Conservation (phyloP, 2,113 vertebrate species). For the Mionectes macconnelli region DNA sequence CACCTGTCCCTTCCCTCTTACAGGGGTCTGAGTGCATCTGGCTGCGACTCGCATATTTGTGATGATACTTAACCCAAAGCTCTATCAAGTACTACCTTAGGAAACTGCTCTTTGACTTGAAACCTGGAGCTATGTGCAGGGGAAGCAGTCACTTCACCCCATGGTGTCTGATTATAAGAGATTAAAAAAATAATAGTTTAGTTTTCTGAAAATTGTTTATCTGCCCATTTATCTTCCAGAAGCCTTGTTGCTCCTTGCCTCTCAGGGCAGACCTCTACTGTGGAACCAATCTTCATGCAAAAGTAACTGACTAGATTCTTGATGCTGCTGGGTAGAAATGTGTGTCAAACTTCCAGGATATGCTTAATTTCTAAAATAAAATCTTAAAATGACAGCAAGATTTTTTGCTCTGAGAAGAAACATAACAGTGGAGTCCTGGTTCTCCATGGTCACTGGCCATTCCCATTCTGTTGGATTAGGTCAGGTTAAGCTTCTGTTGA, state of each 20-base stretch:
- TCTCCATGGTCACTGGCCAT: background rate
- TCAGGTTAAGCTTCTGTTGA: background rate
- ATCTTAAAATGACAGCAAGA: background rate
- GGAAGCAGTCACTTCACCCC: background rate
- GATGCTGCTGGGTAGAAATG: background rate
- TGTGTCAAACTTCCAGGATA: background rate
- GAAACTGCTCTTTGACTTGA: background rate
- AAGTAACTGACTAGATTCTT: background rate
- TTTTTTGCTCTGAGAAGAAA: background rate
- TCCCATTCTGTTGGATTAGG: background rate
- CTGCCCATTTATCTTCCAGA: background rate
- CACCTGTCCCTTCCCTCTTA: rapidly evolving
- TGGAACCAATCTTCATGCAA: background rate
- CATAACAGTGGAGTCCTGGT: background rate
- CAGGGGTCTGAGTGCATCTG: background rate
- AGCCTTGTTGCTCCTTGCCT: background rate
- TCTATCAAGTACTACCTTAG: background rate
- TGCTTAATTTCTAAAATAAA: background rate
- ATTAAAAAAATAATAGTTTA: background rate
- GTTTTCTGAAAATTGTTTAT: background rate
- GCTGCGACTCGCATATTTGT: background rate
- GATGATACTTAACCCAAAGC: background rate
- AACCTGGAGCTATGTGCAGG: background rate
- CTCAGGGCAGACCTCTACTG: background rate
- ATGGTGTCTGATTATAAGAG: background rate